These are phyloP conservation scores for Protodeltote pygarga DNA, from an alignment of 2,888 invertebrate genomes.

Conservation along the genomic window DNA sequence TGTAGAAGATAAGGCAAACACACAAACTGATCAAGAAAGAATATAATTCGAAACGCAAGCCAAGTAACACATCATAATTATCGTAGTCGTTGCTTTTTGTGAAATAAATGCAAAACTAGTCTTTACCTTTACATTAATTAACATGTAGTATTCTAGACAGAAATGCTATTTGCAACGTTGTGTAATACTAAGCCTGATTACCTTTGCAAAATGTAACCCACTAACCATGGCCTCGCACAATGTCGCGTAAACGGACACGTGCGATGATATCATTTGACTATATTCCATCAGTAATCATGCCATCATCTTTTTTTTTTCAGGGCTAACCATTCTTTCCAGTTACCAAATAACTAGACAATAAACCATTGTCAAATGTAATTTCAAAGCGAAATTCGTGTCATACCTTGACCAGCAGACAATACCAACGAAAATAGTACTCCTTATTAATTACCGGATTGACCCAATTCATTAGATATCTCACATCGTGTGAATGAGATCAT, in stretches of 20 bases:
- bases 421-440: conserved; percentile 22
- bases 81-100: too few relatives aligned
- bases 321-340: conserved; percentile 27
- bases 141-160: too few relatives aligned
- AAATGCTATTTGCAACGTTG: conserved; percentile 34
- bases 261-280: conserved; percentile 67
- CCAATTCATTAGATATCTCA: conserved; percentile 38
- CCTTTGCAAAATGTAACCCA: conserved; percentile 59
- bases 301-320: conserved; percentile 60
- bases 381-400: conserved; percentile 37
- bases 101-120: too few relatives aligned
- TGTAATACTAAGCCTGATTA: conserved; percentile 53
- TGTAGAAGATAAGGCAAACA: too few relatives aligned
- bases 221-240: conserved; percentile 55
- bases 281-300: conserved; percentile 53
- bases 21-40: too few relatives aligned
- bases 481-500: conserved; percentile 33
- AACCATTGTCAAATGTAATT: conserved; percentile 39
- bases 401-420: conserved; percentile 40
- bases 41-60: too few relatives aligned
- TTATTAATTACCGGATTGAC: conserved; percentile 39
- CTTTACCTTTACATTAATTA: too few relatives aligned
- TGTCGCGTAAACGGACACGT: conserved; percentile 53
- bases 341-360: conserved; percentile 38
- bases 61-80: too few relatives aligned